Evolutionary conservation across 92 coral and sea anemone species (phyloP), one percentile per base, ranked within the genome.

Genomic region (Anthopleura xanthogrammica): DNA sequence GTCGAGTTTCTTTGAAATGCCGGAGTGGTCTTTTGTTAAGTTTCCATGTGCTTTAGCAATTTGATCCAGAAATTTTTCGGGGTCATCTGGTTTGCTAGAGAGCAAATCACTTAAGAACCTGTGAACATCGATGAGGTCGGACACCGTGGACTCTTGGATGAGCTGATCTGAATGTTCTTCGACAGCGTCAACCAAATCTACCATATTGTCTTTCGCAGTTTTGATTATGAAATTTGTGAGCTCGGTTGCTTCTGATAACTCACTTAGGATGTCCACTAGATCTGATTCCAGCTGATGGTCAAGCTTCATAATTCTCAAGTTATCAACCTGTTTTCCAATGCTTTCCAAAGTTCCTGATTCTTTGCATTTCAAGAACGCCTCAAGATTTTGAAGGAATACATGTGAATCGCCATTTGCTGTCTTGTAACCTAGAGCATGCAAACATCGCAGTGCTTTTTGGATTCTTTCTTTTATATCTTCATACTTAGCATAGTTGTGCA

Each of bases 151-250:
- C 77, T 92, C 99, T 12, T 95, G 95, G 46, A 96, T 95, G 71
- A 91, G 92, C 66, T 94, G 98, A 72, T 96, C 99, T 12, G 99
- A 96, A 82, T 92, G 99, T 77, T 96, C 99, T 77, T 96, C 99
- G 5, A 96, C 99, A 65, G 98, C 99, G 79, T 96, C 99, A 48
- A 96, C 88, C 40, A 96, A 89, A 71, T 95, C 89, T 2, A 91
- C 90, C 42, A 96, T 96, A 90, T 96, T 95, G 83, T 96, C 99
- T 64, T 90, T 91, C 3, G 95, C 97, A 36, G 95, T 91, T 85
- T 92, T 91, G 78, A 81, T 75, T 77, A 94, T 82, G 60, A 96
- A 96, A 2, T 80, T 78, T 22, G 94, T 79, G 70, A 96, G 80
- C 23, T 89, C 98, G 64, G 85, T 89, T 17, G 99, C 91, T 65